Conservation (phyloP, 2,113 vertebrate genomes). For the Jaculus jaculus region DNA sequence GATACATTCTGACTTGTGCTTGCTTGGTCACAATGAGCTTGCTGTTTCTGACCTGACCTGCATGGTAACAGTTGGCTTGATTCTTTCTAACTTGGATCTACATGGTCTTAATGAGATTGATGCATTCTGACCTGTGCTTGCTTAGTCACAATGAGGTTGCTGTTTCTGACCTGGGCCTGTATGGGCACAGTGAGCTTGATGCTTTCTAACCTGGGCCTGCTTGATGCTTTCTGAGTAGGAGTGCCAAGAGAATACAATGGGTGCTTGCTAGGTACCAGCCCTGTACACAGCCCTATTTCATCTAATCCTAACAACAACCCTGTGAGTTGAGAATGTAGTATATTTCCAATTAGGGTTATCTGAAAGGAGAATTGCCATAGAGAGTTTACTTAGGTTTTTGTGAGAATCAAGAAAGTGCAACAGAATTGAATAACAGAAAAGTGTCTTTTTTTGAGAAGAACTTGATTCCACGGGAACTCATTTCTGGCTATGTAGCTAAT, state of each 20-base stretch:
- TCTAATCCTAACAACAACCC: neutral
- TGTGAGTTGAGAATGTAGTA: slow-evolving; percentile 87
- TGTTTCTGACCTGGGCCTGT: slow-evolving; percentile 88
- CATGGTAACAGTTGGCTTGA: no score
- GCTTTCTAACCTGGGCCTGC: slow-evolving; percentile 89
- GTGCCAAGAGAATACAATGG: slow-evolving; percentile 87
- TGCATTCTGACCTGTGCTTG: no score
- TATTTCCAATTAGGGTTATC: slow-evolving; percentile 90
- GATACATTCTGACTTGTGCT: no score
- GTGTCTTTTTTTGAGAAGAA: slow-evolving; percentile 23
- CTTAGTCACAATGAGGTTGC: no score
- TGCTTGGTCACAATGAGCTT: no score
- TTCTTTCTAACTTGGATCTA: no score
- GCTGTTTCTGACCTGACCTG: no score
- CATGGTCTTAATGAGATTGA: no score
- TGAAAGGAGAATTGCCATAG: slow-evolving; percentile 75
- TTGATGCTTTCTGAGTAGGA: slow-evolving; percentile 91
- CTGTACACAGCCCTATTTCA: neutral
- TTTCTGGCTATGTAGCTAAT: slow-evolving; percentile 71
- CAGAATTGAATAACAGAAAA: slow-evolving; percentile 33
- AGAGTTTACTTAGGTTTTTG: slow-evolving; percentile 79
- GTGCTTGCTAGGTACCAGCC: neutral
- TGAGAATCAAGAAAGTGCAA: slow-evolving; percentile 64
- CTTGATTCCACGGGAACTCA: neutral
- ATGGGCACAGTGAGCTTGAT: slow-evolving; percentile 87